Evolutionary conservation across 2,888 invertebrate species (phyloP), one percentile per base, ranked within the genome.

Genomic region (Zygogramma bicolorata): DNA sequence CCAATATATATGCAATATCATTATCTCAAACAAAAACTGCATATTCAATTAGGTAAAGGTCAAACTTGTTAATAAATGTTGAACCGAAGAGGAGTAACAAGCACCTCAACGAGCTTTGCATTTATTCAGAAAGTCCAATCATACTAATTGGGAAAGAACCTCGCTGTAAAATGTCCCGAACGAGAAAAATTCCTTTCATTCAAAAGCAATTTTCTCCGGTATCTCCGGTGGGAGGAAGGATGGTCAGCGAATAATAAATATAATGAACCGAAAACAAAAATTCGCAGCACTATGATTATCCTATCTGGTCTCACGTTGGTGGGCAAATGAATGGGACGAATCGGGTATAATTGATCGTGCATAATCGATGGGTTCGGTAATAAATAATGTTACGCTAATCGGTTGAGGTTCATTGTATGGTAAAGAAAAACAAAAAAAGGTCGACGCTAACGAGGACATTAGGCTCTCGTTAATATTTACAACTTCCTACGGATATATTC

Each of bases 361-460:
- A 66, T 73, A 73, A 73, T 66, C 66, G 66, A 74, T 68, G 68
- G 62, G 65, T 65, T 66, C 57, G 57, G 65, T 62, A 71, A 71
- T 74, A 71, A 74, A 71, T 62, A 58, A 62, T 63, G 62, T 68
- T 62, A 22, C 34, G 53, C 71, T 74, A 74, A 74, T 74, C 67
- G 70, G 63, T 70, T 29, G 31, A 31, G 63, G 62, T 65, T 38
- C 59, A 68, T 69, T 71, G 69, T 69, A 69, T 58, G 49, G 34
- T 61, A 68, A 68, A 61, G 53, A 49, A 65, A 38, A 34, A 29
- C 6, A 67, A 67, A 62, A 66, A 62, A 59, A 66, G 25, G 27
- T 20, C 27, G 57, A 46, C 65, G 42, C 72, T 72, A 72, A 72
- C 72, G 60, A 72, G 72, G 57, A 61, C 38, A 65, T 72, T 72